Base-by-base conservation (phyloP, 2,113 vertebrate genomes). In the Tor tambroides region DNA sequence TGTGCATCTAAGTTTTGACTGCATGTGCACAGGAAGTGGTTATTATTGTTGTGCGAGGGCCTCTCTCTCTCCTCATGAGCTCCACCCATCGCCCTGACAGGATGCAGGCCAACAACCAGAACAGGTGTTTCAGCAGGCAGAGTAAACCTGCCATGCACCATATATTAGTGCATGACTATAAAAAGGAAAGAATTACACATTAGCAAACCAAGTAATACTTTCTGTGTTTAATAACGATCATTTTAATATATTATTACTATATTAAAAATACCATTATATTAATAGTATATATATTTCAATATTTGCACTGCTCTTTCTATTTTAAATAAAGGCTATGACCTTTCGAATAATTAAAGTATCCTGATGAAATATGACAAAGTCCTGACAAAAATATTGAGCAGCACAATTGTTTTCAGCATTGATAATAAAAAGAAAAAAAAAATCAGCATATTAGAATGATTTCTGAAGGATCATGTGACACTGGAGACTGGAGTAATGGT, bases 1-100 rank as follows among this genome's bases (percentile, higher is more conserved):
- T 28, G 30, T 87, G 87, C n/a, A 74, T 86, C 21, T 43, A 43
- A 30, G 74, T 74, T 77, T 56, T 59, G 35, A 38, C 30, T 71
- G 77, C 83, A 83, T 80, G 21, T 86, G 79, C 69, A 87, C 85
- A 88, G 88, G 88, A 91, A 88, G 89, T 84, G 54, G 86, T 80
- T 84, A 85, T 65, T 87, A 85, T 43, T 14, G 43, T 83, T 81
- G 65, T 28, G 49, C 28, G 28, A 86, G 56, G 77, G 84, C 85
- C 85, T 86, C 88, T 74, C 69, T 80, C 56, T 61, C 75, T 80
- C 56, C 59, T 86, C 46, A 67, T 67, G 54, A 75, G 85, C 67
- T 38, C 51, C 84, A 72, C 69, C 78, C 74, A 78, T 83, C 59
- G 3, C 63, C 59, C 49, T 81, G 4, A 88, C 87, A 89, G 83